Percentiles rank a stretch among this genome's conserved stretches.
phyloP scores from a whole-genome alignment of 2,797 vertebrate genomes.

The Lophius americanus region DNA sequence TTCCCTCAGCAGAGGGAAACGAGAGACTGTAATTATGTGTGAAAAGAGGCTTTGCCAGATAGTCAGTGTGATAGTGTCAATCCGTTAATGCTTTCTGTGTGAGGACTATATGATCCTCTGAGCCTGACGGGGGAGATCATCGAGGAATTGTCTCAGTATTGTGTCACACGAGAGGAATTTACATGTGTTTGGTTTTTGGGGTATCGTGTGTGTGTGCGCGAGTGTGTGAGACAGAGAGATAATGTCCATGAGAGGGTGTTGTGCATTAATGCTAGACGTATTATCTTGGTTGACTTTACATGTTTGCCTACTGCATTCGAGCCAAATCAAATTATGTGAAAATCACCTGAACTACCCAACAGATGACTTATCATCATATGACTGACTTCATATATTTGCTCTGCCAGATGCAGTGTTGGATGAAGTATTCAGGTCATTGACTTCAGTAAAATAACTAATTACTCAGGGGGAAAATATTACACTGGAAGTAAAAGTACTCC shows the following conservation, averaged over 20 bases:
- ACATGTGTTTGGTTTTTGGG: slow-evolving; percentile 17
- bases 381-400: too few relatives aligned
- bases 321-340: background rate
- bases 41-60: slow-evolving; percentile 72
- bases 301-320: background rate
- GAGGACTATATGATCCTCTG: slow-evolving; percentile 54
- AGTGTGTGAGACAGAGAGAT: background rate
- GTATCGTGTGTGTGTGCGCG: background rate
- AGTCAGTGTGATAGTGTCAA: slow-evolving; percentile 77
- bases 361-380: too few relatives aligned
- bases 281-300: too few relatives aligned
- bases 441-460: too few relatives aligned
- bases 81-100: slow-evolving; percentile 75
- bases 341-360: background rate
- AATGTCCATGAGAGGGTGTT: too few relatives aligned
- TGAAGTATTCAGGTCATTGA: too few relatives aligned
- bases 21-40: slow-evolving; percentile 80
- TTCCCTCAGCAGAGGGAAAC: slow-evolving; percentile 83
- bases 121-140: slow-evolving; percentile 26
- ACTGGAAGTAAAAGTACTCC: too few relatives aligned
- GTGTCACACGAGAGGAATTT: slow-evolving; percentile 40
- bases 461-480: too few relatives aligned
- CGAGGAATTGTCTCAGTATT: slow-evolving; percentile 52
- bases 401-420: too few relatives aligned
- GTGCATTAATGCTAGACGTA: background rate